Percentiles rank a stretch among this genome's conserved stretches.
These are phyloP conservation scores for Lepisosteus oculatus DNA, from an alignment of 2,113 vertebrate genomes.

Conservation along the genomic window DNA sequence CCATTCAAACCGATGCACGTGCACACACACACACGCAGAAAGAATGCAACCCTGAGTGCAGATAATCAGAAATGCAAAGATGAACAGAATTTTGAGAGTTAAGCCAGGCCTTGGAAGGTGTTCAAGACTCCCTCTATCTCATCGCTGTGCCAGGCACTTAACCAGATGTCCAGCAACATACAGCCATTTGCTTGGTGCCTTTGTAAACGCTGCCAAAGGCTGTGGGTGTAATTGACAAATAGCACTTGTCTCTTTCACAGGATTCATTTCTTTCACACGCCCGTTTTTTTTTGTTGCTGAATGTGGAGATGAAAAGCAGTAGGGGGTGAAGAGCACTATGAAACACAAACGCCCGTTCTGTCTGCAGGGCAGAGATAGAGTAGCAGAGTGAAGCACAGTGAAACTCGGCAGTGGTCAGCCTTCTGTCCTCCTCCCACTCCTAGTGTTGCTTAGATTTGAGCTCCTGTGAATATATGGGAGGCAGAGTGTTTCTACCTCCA, in stretches of 20 bases:
- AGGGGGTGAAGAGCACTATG: background rate
- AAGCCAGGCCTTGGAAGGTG: background rate
- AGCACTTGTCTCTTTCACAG: slow-evolving; percentile 29
- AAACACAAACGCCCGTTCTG: no score
- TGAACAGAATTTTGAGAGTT: background rate
- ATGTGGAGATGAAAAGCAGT: no score
- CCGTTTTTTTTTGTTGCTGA: background rate
- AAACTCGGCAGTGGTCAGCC: background rate
- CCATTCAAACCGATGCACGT: no score
- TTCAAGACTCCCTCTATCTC: background rate
- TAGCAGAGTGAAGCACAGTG: background rate
- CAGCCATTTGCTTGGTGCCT: slow-evolving; percentile 26
- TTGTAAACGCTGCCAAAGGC: slow-evolving; percentile 53
- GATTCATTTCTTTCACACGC: slow-evolving; percentile 32
- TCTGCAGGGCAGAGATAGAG: background rate
- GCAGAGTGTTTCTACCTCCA: no score
- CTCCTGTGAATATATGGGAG: no score
- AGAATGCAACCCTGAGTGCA: background rate
- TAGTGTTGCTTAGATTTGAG: no score
- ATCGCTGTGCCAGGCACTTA: slow-evolving; percentile 34
- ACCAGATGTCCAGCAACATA: slow-evolving; percentile 44
- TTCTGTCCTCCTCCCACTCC: background rate
- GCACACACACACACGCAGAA: background rate
- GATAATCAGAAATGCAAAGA: background rate
- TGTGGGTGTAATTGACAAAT: slow-evolving; percentile 52